These are phyloP conservation scores for Porites lobata DNA, from an alignment of 92 coral and sea anemone species.

Conservation along the genomic window DNA sequence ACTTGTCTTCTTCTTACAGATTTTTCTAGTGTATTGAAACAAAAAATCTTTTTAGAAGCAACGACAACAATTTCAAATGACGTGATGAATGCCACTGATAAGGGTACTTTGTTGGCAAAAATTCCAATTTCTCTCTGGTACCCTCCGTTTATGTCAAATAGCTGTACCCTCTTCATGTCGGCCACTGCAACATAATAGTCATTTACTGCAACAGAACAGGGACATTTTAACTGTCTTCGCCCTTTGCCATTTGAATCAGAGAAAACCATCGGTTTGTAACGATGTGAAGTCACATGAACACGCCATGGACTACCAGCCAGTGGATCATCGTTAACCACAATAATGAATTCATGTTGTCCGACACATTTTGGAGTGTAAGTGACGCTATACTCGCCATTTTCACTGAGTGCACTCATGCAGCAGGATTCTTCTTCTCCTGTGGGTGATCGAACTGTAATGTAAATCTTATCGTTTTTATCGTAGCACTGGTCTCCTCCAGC, in stretches of 20 bases:
- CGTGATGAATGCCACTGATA: background rate
- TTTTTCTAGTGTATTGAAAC: constrained; percentile 43
- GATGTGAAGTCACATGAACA: constrained; percentile 43
- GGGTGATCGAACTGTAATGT: constrained; percentile 45
- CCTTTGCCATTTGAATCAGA: background rate
- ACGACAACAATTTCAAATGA: background rate
- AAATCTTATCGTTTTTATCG: constrained; percentile 51
- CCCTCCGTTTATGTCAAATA: background rate
- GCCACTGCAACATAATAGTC: constrained; percentile 1
- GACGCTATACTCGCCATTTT: constrained; percentile 53
- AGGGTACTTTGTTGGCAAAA: background rate
- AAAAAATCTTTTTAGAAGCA: constrained; percentile 1
- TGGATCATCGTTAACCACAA: constrained; percentile 35
- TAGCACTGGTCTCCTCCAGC: constrained; percentile 61
- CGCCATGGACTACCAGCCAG: constrained; percentile 54
- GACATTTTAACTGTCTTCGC: background rate
- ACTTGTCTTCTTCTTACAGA: constrained; percentile 34
- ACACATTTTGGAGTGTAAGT: constrained; percentile 28
- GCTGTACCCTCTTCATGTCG: background rate
- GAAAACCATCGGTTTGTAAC: background rate
- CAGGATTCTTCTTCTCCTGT: background rate
- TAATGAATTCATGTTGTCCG: constrained; percentile 49
- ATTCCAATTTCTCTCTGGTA: background rate
- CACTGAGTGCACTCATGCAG: constrained; percentile 13
- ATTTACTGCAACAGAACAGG: background rate